A percentile compares a stretch with the other conserved stretches of the same genome.
Conservation (phyloP, 2,888 invertebrate genomes). For the Leucophenga montana region DNA sequence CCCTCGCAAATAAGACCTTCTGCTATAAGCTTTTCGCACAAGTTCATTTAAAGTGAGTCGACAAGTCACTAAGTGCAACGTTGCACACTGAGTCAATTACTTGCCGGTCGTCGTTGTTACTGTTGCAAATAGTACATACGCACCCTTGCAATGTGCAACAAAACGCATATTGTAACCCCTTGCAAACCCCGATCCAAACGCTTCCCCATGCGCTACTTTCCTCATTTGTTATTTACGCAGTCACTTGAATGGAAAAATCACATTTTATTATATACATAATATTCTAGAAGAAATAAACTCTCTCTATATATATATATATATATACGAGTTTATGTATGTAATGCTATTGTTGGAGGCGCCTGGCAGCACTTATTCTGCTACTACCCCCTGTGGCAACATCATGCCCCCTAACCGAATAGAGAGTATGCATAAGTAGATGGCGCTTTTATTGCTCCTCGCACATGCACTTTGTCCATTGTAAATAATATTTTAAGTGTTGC, state of each 20-base stretch:
- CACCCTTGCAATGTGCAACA: neutral
- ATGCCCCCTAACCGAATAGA: neutral
- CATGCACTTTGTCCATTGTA: neutral
- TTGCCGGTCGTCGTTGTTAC: neutral
- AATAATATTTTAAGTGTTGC: constrained; percentile 2
- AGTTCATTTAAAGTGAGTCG: neutral
- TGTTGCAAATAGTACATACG: neutral
- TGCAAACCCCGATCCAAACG: neutral
- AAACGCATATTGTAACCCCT: neutral
- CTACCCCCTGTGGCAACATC: constrained; percentile 11
- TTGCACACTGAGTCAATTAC: constrained; percentile 12
- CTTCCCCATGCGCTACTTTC: neutral
- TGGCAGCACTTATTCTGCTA: constrained; percentile 17
- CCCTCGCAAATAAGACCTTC: no score
- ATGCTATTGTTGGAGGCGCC: constrained; percentile 20
- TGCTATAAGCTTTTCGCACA: no score
- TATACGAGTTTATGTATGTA: neutral
- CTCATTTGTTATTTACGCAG: constrained; percentile 22
- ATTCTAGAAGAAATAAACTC: constrained; percentile 12
- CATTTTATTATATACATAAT: constrained; percentile 16
- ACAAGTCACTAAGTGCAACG: neutral
- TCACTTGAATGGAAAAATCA: constrained; percentile 28
- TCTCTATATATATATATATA: neutral
- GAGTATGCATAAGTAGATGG: neutral
- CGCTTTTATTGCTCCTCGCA: no score